A percentile compares a stretch with the other conserved stretches of the same genome.
Evolutionary conservation across 92 coral and sea anemone species (phyloP).

Genomic region (Plumapathes pennacea): DNA sequence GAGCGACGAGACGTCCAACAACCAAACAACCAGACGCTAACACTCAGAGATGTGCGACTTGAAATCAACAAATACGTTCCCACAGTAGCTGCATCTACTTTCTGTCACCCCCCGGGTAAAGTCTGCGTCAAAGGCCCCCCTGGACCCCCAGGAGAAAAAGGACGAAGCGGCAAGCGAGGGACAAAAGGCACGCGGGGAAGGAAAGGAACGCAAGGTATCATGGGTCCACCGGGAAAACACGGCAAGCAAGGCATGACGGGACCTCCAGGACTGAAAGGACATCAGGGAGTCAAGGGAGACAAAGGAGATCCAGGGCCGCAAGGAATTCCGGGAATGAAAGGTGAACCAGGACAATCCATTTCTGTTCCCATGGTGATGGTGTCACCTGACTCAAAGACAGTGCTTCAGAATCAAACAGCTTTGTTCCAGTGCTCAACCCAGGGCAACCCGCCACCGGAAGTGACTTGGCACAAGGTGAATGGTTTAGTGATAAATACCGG

Average conservation of each 20-base stretch:
- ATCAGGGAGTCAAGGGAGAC: background rate
- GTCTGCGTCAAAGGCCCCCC: no score
- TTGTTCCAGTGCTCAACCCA: background rate
- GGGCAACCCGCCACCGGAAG: background rate
- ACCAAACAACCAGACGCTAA: no score
- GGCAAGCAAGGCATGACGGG: constrained; percentile 15
- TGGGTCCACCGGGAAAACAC: constrained; percentile 1
- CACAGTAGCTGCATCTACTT: no score
- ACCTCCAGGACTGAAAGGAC: constrained; percentile 2
- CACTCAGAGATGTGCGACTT: no score
- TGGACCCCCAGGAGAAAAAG: constrained; percentile 5
- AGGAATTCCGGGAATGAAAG: constrained; percentile 10
- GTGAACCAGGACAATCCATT: constrained; percentile 9
- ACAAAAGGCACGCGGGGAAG: background rate
- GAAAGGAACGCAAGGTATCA: constrained; percentile 1
- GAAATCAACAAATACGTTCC: no score
- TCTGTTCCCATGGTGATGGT: background rate
- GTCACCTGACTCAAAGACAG: constrained; percentile 1
- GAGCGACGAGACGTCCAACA: no score
- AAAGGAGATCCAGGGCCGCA: background rate
- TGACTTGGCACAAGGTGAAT: constrained; percentile 2
- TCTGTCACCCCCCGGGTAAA: no score
- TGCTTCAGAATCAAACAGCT: background rate
- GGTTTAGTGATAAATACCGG: background rate
- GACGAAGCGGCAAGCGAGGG: constrained; percentile 1